Evolutionary conservation across 2,113 vertebrate species (phyloP).

Genomic region (Myotis yumanensis): DNA sequence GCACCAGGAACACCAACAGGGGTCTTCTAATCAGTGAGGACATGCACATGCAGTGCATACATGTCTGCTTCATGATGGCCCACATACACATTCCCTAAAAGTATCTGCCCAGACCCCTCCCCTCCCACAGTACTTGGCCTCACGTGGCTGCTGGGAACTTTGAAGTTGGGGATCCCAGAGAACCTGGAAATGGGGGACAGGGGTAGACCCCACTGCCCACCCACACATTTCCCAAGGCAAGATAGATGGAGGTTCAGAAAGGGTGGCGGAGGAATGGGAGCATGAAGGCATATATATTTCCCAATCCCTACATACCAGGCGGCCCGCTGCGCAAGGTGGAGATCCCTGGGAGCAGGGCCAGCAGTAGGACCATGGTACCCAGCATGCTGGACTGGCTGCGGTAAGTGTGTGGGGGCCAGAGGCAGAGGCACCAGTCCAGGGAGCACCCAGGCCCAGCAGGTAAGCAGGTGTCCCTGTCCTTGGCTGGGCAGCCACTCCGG

Average conservation of each 20-base stretch:
- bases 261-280: rapidly evolving
- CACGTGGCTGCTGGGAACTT: neutral
- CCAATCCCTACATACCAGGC: constrained; percentile 26
- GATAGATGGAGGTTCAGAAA: no score
- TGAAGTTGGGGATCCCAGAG: neutral
- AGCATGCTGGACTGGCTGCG: neutral
- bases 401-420: rapidly evolving
- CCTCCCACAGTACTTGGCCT: neutral
- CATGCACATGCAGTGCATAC: neutral
- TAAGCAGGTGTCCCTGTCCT: constrained; percentile 34
- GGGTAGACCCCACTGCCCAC: neutral
- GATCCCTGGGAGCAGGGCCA: neutral
- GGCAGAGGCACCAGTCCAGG: neutral
- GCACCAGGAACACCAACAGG: rapidly evolving
- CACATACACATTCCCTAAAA: neutral
- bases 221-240: rapidly evolving
- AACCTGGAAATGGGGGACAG: neutral
- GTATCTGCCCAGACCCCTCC: no score
- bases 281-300: rapidly evolving
- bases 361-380: neutral
- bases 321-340: neutral
- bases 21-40: neutral
- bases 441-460: neutral
- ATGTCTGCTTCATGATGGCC: no score
- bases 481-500: neutral